Percentiles rank a stretch among this genome's conserved stretches.
phyloP scores from a whole-genome alignment of 2,797 vertebrate genomes.

The Neostethus bicornis region DNA sequence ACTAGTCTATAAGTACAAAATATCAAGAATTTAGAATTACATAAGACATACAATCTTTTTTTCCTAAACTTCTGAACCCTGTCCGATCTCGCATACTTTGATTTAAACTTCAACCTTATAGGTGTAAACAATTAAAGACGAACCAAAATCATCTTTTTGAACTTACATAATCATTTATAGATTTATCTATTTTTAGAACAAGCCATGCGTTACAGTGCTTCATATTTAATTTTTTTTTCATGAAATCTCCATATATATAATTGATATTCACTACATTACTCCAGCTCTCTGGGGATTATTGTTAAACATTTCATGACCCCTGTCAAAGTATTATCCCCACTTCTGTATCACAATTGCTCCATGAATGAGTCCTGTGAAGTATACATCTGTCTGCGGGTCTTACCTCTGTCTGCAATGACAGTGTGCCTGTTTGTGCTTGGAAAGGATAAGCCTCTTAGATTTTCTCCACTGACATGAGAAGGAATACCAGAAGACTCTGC shows the following conservation, averaged over 20 bases:
- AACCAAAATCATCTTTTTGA: neutral
- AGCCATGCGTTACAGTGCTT: constrained; percentile 12
- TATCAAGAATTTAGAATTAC: too few relatives aligned
- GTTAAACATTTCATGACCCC: constrained; percentile 26
- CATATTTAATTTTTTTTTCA: neutral
- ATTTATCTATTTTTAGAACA: neutral
- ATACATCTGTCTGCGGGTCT: constrained; percentile 27
- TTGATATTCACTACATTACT: constrained; percentile 19
- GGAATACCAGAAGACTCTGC: constrained; percentile 50
- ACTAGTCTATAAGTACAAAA: too few relatives aligned
- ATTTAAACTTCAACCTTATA: too few relatives aligned
- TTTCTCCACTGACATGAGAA: constrained; percentile 57
- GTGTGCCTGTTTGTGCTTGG: constrained; percentile 23
- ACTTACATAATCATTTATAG: constrained; percentile 8
- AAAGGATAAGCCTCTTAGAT: constrained; percentile 69
- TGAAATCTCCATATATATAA: constrained; percentile 18
- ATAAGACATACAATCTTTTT: too few relatives aligned
- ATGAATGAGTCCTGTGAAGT: constrained; percentile 33
- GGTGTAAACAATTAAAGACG: neutral
- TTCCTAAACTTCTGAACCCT: neutral
- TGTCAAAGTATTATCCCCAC: constrained; percentile 34
- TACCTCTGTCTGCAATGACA: constrained; percentile 23
- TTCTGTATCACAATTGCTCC: constrained; percentile 20
- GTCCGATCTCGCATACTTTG: neutral
- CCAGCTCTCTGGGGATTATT: constrained; percentile 39